Conservation (phyloP, 53 echinoderm and acorn worm genomes). For the Holothuria scabra region DNA sequence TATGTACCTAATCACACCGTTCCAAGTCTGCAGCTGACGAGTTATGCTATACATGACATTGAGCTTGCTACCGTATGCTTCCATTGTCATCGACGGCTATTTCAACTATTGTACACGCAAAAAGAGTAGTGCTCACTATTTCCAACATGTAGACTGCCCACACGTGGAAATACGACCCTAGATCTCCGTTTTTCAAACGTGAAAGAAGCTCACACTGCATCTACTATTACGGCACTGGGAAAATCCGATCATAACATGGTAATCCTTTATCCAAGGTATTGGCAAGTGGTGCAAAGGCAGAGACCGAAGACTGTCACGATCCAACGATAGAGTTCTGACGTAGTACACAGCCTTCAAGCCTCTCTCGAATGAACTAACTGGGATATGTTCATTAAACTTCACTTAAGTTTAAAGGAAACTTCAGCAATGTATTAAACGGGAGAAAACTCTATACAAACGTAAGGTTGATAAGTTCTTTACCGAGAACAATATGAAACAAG, state of each 20-base stretch:
- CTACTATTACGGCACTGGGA: slow-evolving; percentile 1
- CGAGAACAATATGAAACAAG: too few species aligned
- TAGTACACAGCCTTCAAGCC: too few species aligned
- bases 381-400: too few species aligned
- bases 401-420: too few species aligned
- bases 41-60: slow-evolving; percentile 7
- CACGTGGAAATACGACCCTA: background rate
- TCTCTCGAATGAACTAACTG: too few species aligned
- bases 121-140: slow-evolving; percentile 4
- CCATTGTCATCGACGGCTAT: slow-evolving; percentile 12
- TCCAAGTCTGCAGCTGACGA: slow-evolving; percentile 1
- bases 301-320: too few species aligned
- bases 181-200: slow-evolving; percentile 26
- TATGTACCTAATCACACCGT: background rate
- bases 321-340: slow-evolving; percentile 29
- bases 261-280: too few species aligned
- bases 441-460: too few species aligned
- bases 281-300: too few species aligned
- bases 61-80: background rate
- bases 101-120: slow-evolving; percentile 1
- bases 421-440: too few species aligned
- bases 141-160: slow-evolving; percentile 19
- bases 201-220: background rate
- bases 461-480: too few species aligned
- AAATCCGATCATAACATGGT: slow-evolving; percentile 18